Evolutionary conservation across 2,888 invertebrate genomes (phyloP).

Genomic region (Cistogaster globosa): DNA sequence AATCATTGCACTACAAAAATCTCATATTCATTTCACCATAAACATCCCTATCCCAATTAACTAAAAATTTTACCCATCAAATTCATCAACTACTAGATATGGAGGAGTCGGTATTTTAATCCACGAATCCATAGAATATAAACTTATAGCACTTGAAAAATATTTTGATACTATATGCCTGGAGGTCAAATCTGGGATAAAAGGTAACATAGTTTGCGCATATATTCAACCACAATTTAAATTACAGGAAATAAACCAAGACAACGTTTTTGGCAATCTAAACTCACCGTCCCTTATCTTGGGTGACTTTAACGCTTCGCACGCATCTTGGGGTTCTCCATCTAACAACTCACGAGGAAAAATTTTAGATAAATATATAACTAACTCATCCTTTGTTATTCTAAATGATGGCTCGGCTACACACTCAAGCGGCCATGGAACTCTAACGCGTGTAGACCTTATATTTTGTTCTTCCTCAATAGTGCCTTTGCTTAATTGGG

Average conservation of each 20-base stretch:
- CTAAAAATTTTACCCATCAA: not conserved
- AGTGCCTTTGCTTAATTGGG: not conserved
- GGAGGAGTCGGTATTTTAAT: not conserved
- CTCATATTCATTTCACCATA: too few relatives aligned
- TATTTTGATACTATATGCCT: not conserved
- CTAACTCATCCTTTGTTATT: not conserved
- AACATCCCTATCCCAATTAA: not conserved
- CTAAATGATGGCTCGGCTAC: not conserved
- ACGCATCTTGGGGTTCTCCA: slow-evolving; percentile 14
- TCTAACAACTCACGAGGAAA: not conserved
- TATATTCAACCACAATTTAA: too few relatives aligned
- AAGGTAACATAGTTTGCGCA: too few relatives aligned
- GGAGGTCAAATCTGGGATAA: too few relatives aligned
- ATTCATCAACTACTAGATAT: not conserved
- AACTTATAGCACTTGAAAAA: slow-evolving; percentile 1
- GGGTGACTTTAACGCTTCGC: too few relatives aligned
- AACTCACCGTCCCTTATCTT: too few relatives aligned
- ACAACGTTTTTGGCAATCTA: too few relatives aligned
- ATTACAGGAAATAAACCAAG: too few relatives aligned
- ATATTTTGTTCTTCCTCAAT: slow-evolving; percentile 1
- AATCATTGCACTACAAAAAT: too few relatives aligned
- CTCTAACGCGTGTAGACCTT: not conserved
- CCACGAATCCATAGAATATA: not conserved
- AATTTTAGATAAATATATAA: not conserved
- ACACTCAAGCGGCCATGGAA: not conserved